Evolutionary conservation across 2,113 vertebrate genomes (phyloP), one percentile per base, ranked within the genome.

Genomic region (Enhydra lutris): DNA sequence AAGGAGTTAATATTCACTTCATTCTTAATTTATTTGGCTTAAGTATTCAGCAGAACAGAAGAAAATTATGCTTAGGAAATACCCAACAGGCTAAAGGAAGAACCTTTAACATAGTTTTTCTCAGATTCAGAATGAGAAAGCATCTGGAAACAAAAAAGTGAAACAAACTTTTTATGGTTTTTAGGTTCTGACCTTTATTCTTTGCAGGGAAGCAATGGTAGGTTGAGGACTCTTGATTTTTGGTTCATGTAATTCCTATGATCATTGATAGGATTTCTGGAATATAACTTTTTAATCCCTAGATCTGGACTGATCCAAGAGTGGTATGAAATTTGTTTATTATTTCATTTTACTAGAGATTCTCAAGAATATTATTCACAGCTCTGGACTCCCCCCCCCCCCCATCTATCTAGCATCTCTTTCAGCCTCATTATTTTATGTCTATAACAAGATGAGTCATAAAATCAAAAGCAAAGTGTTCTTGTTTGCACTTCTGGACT

Each of bases 181-280:
- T 93, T 88, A 80, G 42, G 86, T 36, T 76, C 31, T 81, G 63
- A 73, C 3, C 31, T 97, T 97, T 84, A 85, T 95, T 79, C 34
- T 89, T 91, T 85, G 36, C 42, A 67, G 24, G 13, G 4, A 34
- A 93, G 39, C 45, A 85, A 20, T 55, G n/a, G 42, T 59, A 4
- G 26, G 4, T 29, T 85, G 69, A 90, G 26, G 20, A 71, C 18
- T 91, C 23, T 95, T 93, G 89, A 59, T 52, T 95, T 13, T 65
- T 61, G 31, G 36, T 94, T 34, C 10, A 9, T 97, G 79, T 50
- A 89, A 89, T 97, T 97, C 89, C 63, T 86, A 85, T 97, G 97
- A 96, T 88, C 95, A 65, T 63, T 97, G 94, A 97, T 89, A 95
- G 93, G 67, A 97, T 98, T 98, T 96, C 76, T 96, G 93, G 95